Evolutionary conservation across 2,797 vertebrate species (phyloP).

Genomic region (Bradypodion pumilum): DNA sequence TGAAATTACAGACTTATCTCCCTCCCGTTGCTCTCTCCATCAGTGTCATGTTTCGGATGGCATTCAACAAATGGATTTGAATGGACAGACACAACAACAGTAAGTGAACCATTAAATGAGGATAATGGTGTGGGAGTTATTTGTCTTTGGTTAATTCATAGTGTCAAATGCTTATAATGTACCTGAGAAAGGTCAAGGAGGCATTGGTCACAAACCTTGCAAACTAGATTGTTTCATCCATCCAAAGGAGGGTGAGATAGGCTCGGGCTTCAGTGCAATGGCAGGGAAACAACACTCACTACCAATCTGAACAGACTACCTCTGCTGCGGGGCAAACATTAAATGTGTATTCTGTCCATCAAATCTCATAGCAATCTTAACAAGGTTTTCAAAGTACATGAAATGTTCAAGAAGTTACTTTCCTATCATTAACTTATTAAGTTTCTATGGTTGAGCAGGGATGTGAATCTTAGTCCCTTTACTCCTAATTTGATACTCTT

Average conservation of each 20-base stretch:
- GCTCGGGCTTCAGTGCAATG: slow-evolving; percentile 13
- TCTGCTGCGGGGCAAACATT: slow-evolving; percentile 45
- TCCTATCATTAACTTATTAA: too few species aligned
- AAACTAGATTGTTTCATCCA: slow-evolving; percentile 33
- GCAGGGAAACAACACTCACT: background rate
- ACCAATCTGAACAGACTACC: background rate
- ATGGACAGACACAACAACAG: slow-evolving; percentile 45
- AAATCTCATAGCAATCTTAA: too few species aligned
- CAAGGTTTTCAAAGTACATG: too few species aligned
- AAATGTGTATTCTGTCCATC: background rate
- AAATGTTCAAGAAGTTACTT: too few species aligned
- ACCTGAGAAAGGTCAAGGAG: slow-evolving; percentile 30
- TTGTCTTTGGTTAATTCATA: slow-evolving; percentile 17
- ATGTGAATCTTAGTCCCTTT: too few species aligned
- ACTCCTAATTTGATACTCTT: too few species aligned
- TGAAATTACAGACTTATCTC: slow-evolving; percentile 46
- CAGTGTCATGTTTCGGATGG: slow-evolving; percentile 53
- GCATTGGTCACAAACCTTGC: slow-evolving; percentile 8
- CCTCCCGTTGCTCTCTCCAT: slow-evolving; percentile 49
- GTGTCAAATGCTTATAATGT: slow-evolving; percentile 41
- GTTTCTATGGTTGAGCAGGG: too few species aligned
- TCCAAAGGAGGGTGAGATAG: background rate
- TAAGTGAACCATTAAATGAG: slow-evolving; percentile 32
- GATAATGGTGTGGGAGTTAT: slow-evolving; percentile 18
- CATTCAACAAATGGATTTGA: slow-evolving; percentile 56